phyloP scores from a whole-genome alignment of 2,797 vertebrate genomes.

The Scomberomorus guttatus region DNA sequence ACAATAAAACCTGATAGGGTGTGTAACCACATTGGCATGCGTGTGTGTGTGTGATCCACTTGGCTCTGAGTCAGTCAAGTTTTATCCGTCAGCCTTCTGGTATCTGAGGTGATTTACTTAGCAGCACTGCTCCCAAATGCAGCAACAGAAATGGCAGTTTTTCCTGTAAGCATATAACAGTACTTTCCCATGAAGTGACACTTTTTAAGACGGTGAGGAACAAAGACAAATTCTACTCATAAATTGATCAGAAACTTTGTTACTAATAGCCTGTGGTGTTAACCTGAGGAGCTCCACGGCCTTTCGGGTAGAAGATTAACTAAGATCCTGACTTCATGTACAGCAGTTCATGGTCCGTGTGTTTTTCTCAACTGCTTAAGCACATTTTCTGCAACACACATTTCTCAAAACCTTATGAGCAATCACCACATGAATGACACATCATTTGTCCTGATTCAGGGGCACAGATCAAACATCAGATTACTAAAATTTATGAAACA shows the following conservation, averaged over 20 bases:
- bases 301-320: constrained; percentile 37
- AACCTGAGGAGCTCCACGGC: too few relatives aligned
- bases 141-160: background rate
- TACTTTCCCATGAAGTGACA: background rate
- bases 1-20: background rate
- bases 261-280: background rate
- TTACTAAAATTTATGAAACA: too few relatives aligned
- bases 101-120: constrained; percentile 4
- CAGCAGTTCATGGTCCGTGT: constrained; percentile 16
- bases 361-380: background rate
- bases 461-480: too few relatives aligned
- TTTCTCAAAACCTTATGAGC: background rate
- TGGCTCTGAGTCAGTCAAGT: constrained; percentile 9
- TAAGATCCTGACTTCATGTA: background rate
- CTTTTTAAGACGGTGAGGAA: background rate
- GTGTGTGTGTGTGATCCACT: constrained; percentile 21
- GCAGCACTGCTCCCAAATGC: background rate
- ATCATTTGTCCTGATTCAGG: background rate
- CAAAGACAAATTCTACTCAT: background rate
- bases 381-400: too few relatives aligned
- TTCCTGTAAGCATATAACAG: background rate
- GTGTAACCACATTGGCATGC: background rate
- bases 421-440: background rate
- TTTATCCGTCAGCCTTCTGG: constrained; percentile 12
- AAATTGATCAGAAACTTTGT: background rate